phyloP scores from a whole-genome alignment of 2,113 vertebrate genomes.

The Urocolius indicus region DNA sequence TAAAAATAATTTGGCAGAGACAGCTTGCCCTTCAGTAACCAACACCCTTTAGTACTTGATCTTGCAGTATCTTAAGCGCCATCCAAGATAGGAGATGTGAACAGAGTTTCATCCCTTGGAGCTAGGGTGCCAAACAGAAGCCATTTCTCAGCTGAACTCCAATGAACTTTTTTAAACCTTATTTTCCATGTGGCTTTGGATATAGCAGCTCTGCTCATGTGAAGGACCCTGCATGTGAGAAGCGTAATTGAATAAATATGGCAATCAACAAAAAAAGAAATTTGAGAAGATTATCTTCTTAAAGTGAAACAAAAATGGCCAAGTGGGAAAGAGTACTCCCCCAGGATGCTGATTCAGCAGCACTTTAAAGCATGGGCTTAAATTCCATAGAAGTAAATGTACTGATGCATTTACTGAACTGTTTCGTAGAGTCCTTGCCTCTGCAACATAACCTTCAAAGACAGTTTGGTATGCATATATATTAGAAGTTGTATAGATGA shows the following conservation, averaged over 20 bases:
- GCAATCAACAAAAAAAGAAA: background rate
- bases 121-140: background rate
- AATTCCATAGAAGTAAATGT: background rate
- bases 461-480: background rate
- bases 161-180: background rate
- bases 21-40: background rate
- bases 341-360: background rate
- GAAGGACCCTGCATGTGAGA: background rate
- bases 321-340: background rate
- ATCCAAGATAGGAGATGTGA: fast-evolving
- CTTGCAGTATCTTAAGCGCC: background rate
- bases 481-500: background rate
- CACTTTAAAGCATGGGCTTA: background rate
- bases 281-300: background rate
- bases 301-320: background rate
- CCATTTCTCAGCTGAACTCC: background rate
- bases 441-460: background rate
- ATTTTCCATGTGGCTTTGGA: background rate
- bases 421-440: background rate
- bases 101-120: background rate
- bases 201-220: background rate
- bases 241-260: background rate
- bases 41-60: background rate
- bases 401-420: background rate
- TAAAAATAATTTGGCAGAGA: background rate